phyloP scores from a whole-genome alignment of 2,797 vertebrate genomes.

The Fratercula arctica region DNA sequence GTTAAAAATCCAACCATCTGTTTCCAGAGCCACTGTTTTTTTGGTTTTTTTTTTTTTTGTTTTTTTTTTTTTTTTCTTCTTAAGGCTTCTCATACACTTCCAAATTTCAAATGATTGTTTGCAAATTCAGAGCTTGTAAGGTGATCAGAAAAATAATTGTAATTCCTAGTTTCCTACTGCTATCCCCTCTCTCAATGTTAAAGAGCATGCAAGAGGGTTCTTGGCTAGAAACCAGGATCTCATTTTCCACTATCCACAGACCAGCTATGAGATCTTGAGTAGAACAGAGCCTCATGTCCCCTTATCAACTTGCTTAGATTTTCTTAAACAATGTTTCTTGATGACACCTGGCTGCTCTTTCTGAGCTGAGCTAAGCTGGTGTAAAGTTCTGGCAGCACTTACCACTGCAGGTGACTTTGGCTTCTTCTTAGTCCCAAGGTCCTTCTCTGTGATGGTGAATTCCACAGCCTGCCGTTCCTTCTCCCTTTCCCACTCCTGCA shows the following conservation, averaged over 20 bases:
- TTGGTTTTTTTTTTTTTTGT: neutral
- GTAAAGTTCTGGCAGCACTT: neutral
- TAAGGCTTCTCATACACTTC: neutral
- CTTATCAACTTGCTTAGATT: neutral
- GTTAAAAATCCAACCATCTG: neutral
- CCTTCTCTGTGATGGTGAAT: slow-evolving; percentile 85
- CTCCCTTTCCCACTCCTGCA: slow-evolving; percentile 81
- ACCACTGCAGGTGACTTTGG: neutral
- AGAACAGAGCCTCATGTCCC: neutral
- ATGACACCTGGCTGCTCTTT: neutral
- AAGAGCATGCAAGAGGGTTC: neutral
- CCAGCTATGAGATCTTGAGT: neutral
- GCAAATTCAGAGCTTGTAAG: neutral
- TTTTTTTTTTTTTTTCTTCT: neutral
- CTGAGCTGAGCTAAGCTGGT: neutral
- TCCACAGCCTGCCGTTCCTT: slow-evolving; percentile 78
- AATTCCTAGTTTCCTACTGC: neutral
- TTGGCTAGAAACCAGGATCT: neutral
- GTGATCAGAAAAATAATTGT: neutral
- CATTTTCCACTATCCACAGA: neutral
- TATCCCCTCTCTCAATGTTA: neutral
- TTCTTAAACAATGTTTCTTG: neutral
- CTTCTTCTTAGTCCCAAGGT: slow-evolving; percentile 42
- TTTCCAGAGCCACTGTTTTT: neutral
- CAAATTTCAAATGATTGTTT: neutral